A percentile compares a stretch with the other conserved stretches of the same genome.
Evolutionary conservation across 2,797 vertebrate genomes (phyloP).

Genomic region (Peromyscus aztecus): DNA sequence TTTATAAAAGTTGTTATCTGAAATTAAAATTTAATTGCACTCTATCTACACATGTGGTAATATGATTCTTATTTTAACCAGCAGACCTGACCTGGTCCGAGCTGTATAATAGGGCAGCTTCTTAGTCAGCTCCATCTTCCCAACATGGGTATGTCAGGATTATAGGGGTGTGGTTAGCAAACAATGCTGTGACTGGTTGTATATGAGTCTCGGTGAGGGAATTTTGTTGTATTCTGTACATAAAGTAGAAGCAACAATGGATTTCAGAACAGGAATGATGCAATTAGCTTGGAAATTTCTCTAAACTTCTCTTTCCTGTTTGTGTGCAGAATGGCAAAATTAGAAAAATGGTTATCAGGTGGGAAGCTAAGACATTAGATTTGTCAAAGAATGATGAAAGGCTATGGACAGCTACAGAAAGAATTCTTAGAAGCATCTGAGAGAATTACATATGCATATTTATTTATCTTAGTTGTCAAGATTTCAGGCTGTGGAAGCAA

Average conservation of each 20-base stretch:
- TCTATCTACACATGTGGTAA: background rate
- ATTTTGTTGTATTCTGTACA: constrained; percentile 12
- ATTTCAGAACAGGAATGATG: background rate
- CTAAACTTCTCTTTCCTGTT: background rate
- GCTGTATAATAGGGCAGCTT: accelerated
- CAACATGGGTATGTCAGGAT: background rate
- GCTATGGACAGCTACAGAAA: background rate
- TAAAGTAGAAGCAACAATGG: background rate
- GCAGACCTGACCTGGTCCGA: background rate
- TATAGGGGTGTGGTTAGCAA: background rate
- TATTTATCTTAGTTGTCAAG: constrained; percentile 12
- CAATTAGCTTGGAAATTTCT: background rate
- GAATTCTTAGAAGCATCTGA: background rate
- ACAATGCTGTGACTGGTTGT: accelerated
- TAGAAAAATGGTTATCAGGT: background rate
- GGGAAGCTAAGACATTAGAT: background rate
- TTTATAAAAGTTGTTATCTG: background rate
- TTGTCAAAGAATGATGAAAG: background rate
- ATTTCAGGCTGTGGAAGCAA: background rate
- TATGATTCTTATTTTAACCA: background rate
- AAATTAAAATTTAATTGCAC: background rate
- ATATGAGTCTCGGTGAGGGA: background rate
- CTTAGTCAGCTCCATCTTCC: accelerated
- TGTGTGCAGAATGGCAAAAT: background rate
- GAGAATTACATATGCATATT: background rate